These are phyloP conservation scores for Haliaeetus leucogaster DNA, from an alignment of 2,113 vertebrate genomes.

Conservation along the genomic window DNA sequence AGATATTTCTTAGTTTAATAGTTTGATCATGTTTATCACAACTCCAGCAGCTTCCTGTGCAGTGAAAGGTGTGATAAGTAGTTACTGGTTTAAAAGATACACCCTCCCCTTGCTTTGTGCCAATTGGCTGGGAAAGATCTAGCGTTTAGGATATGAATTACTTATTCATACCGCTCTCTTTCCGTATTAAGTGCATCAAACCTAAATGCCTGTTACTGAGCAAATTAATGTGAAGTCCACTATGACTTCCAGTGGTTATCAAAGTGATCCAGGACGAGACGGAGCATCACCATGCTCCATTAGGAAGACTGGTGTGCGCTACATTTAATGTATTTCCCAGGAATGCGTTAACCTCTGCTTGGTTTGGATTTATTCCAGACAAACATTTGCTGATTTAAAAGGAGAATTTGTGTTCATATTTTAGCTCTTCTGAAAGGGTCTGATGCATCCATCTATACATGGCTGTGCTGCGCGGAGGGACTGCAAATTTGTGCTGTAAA, in stretches of 20 bases:
- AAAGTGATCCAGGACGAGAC: background rate
- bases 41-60: slow-evolving; percentile 60
- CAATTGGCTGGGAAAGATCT: background rate
- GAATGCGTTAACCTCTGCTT: slow-evolving; percentile 45
- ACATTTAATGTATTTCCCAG: slow-evolving; percentile 6
- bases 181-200: background rate
- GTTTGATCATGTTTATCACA: slow-evolving; percentile 40
- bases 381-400: slow-evolving; percentile 52
- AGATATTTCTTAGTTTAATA: slow-evolving; percentile 21
- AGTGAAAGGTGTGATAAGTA: slow-evolving; percentile 36
- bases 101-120: background rate
- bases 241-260: background rate
- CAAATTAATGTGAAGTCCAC: background rate
- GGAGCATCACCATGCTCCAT: slow-evolving; percentile 3
- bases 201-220: slow-evolving; percentile 18
- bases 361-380: slow-evolving; percentile 48
- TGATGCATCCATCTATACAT: background rate
- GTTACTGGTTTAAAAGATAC: background rate
- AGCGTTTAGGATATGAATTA: background rate
- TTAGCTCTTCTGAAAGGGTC: background rate
- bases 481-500: background rate
- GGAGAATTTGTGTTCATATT: slow-evolving; percentile 7
- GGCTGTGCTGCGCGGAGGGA: background rate
- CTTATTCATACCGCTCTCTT: background rate
- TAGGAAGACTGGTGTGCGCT: background rate